phyloP scores from a whole-genome alignment of 2,113 vertebrate genomes.

The Callopanchax toddi region DNA sequence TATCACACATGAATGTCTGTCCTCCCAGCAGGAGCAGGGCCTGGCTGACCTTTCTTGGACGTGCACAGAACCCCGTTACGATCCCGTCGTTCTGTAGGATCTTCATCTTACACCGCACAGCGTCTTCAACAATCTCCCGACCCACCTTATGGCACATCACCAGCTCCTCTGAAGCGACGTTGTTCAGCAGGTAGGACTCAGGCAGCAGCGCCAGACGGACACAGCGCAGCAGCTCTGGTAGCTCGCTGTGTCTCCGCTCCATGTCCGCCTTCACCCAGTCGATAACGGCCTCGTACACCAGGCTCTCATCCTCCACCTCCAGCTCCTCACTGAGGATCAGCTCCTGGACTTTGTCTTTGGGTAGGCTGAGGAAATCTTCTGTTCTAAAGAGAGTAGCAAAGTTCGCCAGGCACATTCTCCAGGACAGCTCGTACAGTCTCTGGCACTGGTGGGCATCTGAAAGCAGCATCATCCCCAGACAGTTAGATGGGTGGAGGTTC shows the following conservation, averaged over 20 bases:
- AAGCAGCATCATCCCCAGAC: constrained; percentile 87
- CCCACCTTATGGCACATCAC: constrained; percentile 84
- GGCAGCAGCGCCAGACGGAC: constrained; percentile 84
- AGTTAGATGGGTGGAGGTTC: constrained; percentile 86
- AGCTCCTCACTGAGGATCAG: constrained; percentile 86
- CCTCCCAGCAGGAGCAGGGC: constrained; percentile 85
- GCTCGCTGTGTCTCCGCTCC: constrained; percentile 71
- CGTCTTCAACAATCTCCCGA: constrained; percentile 84
- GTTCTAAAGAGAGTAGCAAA: constrained; percentile 81
- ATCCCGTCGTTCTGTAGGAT: constrained; percentile 87
- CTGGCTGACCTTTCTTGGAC: constrained; percentile 85
- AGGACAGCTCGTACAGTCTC: constrained; percentile 83
- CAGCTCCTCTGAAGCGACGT: constrained; percentile 80
- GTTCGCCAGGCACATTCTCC: constrained; percentile 84
- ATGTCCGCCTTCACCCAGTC: constrained; percentile 85
- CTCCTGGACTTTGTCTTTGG: constrained; percentile 83
- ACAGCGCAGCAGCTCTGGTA: constrained; percentile 82
- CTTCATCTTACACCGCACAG: constrained; percentile 84
- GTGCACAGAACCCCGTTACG: constrained; percentile 84
- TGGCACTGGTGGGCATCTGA: constrained; percentile 85
- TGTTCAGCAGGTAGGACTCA: constrained; percentile 81
- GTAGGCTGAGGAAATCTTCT: constrained; percentile 84
- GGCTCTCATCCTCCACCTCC: constrained; percentile 85
- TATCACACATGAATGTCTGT: constrained; percentile 87
- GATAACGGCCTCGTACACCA: constrained; percentile 85